Evolutionary conservation across 2,113 vertebrate species (phyloP), one percentile per base, ranked within the genome.

Genomic region (Paradoxurus hermaphroditus): DNA sequence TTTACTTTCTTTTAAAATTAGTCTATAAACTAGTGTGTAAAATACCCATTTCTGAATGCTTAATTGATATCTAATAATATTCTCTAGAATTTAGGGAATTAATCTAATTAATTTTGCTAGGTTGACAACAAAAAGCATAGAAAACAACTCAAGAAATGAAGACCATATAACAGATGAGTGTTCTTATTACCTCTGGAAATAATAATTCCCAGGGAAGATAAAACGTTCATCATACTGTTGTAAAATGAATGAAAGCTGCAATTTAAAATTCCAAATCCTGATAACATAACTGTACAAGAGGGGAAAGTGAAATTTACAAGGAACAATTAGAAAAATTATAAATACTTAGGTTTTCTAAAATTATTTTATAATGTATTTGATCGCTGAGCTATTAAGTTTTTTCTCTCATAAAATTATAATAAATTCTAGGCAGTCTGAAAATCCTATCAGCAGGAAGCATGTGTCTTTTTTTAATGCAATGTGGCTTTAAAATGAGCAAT

Each of bases 291-390:
- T 98, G 95, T 98, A 82, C 86, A 97, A 98, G 89, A 95, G 82
- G 16, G 90, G 56, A 83, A 98, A 96, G 91, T 39, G 77, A 98
- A 98, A 98, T 98, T 98, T 98, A 98, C 68, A 95, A 97, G 68
- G 96, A 98, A 98, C 98, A 98, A 98, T 98, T 98, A 98, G 77
- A 98, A 97, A 98, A 98, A 98, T 98, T 98, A 98, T 91, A 98
- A 97, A 98, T 93, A 98, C 72, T 97, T 97, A 90, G 83, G 81
- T 98, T 98, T 98, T 97, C 90, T 98, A 97, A 97, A 98, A 97
- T 98, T 98, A 77, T 98, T 97, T 98, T 92, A 95, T 98, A 98
- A 97, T 97, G 95, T 95, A 98, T 97, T 98, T 98, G 97, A 98
- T 97, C 91, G 59, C 95, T 98, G 83, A 97, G 95, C 98, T 98